Conservation (phyloP, 2,113 vertebrate species). For the Hippocampus mohnikei region DNA sequence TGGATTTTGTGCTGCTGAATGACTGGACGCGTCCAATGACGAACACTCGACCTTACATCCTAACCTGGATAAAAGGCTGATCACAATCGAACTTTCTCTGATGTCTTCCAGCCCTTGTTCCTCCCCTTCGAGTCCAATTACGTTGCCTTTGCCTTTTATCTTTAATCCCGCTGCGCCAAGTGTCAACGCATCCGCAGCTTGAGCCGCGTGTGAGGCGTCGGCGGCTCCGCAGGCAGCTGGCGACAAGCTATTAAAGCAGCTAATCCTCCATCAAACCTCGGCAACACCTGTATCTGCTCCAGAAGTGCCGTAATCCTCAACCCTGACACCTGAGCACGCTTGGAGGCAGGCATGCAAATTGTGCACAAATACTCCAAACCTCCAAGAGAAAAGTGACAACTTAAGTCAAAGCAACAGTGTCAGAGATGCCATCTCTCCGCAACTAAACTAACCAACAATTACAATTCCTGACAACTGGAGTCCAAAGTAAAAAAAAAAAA, state of each 20-base stretch:
- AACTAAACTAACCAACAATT: not conserved
- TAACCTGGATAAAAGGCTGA: slow-evolving; percentile 8
- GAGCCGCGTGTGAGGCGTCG: slow-evolving; percentile 38
- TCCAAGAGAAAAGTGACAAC: slow-evolving; percentile 14
- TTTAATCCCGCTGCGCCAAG: slow-evolving; percentile 31
- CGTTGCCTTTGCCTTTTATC: slow-evolving; percentile 27
- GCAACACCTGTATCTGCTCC: slow-evolving; percentile 47
- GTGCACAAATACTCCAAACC: not conserved
- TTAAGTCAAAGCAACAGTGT: slow-evolving; percentile 3
- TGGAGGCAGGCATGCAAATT: slow-evolving; percentile 6
- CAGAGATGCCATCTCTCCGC: not conserved
- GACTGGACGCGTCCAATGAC: slow-evolving; percentile 1
- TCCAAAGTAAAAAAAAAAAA: not conserved
- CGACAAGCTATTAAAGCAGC: slow-evolving; percentile 41
- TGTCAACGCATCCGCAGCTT: slow-evolving; percentile 2
- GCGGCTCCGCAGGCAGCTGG: slow-evolving; percentile 25
- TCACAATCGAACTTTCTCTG: slow-evolving; percentile 8
- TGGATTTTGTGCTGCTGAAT: slow-evolving; percentile 19
- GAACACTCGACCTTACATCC: not conserved
- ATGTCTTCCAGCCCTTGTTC: not conserved
- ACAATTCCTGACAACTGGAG: slow-evolving; percentile 2
- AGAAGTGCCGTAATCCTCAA: slow-evolving; percentile 43
- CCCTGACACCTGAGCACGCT: slow-evolving; percentile 13
- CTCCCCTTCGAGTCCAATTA: slow-evolving; percentile 20
- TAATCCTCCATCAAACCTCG: slow-evolving; percentile 58